Evolutionary conservation across 2,888 invertebrate genomes (phyloP).

Genomic region (Linyphia triangularis): DNA sequence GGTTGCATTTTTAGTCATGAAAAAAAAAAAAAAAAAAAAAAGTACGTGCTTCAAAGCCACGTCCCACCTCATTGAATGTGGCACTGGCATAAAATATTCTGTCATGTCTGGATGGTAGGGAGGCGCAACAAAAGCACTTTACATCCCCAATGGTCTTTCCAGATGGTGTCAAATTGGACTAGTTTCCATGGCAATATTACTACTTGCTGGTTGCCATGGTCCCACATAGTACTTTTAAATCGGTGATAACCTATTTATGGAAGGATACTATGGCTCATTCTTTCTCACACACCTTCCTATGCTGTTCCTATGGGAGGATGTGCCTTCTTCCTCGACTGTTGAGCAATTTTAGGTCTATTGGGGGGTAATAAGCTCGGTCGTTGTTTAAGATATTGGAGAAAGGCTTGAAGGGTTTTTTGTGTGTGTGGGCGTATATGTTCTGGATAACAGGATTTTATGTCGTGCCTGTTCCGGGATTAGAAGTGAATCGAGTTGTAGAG

Average conservation of each 20-base stretch:
- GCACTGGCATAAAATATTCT: slow-evolving; percentile 23
- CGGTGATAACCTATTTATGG: slow-evolving; percentile 46
- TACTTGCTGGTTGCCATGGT: slow-evolving; percentile 9
- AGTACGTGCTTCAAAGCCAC: background rate
- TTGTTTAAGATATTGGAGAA: background rate
- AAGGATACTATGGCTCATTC: background rate
- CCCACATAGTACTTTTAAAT: slow-evolving; percentile 37
- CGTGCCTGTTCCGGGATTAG: background rate
- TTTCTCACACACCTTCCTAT: too few species aligned
- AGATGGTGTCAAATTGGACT: slow-evolving; percentile 43
- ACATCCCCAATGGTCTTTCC: slow-evolving; percentile 6
- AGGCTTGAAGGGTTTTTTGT: background rate
- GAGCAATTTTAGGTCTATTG: background rate
- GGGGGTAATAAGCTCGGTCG: slow-evolving; percentile 16
- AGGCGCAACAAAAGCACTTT: background rate
- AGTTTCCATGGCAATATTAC: slow-evolving; percentile 32
- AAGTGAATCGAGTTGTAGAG: background rate
- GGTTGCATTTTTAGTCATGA: too few species aligned
- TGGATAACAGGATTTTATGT: slow-evolving; percentile 35
- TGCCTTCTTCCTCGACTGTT: background rate
- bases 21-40: too few species aligned
- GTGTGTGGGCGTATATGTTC: slow-evolving; percentile 17
- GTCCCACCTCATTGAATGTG: slow-evolving; percentile 23
- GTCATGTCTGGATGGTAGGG: background rate
- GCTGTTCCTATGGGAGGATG: background rate